Evolutionary conservation across 2,113 vertebrate genomes (phyloP), one percentile per base, ranked within the genome.

Genomic region (Polyodon spathula): DNA sequence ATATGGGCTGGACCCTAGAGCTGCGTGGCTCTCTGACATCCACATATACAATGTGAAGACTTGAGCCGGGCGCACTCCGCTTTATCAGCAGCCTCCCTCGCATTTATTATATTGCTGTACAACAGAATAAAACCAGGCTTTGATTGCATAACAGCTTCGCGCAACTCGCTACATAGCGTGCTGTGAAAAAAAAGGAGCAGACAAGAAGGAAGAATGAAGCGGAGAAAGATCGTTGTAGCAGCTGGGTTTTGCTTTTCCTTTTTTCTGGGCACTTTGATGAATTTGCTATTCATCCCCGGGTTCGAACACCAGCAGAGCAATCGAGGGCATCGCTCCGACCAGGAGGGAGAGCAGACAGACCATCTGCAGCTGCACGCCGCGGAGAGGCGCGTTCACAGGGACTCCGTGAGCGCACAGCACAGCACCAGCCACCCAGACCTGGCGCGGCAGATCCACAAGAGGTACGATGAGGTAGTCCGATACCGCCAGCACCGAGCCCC

Each of bases 231-330:
- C 57, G 81, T 79, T 38, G 78, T 86, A 54, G 88, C 85, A 42
- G 87, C 76, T 44, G 89, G 85, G 57, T 85, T 90, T 66, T 90
- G 87, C 67, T 73, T 90, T 55, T 88, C 88, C 65, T 91, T 92
- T 73, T 79, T 91, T 63, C 77, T 92, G 66, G 90, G 87, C 66
- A 88, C 88, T 15, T 71, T 90, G 53, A 81, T 92, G 67, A 92
- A 90, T 78, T 73, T 89, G 66, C 78, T 92, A 40, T 86, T 88
- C 67, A 74, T 85, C n/a, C 90, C 90, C 17, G 89, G 86, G 56
- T 85, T 88, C 50, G 89, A 91, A 58, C 76, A 70, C 56, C 76
- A 74, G 38, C 69, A 74, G 16, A 81, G 55, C 40, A 66, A 55
- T 54, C 70, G 42, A 14, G 71, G 64, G 41, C 69, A 69, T 50